Evolutionary conservation across 2,797 vertebrate species (phyloP), one percentile per base, ranked within the genome.

Genomic region (Platalea minor): DNA sequence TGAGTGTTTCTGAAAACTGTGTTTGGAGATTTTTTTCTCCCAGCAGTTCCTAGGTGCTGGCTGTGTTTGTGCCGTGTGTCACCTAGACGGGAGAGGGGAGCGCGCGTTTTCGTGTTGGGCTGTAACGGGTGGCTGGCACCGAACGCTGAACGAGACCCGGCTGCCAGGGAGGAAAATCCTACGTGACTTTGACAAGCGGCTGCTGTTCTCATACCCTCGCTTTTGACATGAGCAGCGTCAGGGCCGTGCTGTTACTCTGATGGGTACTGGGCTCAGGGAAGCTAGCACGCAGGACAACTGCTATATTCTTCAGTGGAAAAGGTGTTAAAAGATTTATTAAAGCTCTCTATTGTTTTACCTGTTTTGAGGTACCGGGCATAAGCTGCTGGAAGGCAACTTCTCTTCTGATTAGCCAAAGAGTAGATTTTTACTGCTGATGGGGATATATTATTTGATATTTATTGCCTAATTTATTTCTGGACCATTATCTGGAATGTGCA

Each of bases 401-500:
- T 95, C 78, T 57, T 83, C 54, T 48, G 80, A 85, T 84, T 72
- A 60, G n/a, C 89, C 17, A 43, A 87, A 68, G 88, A 80, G 82
- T 46, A 19, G 43, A 25, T 88, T 95, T 93, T 91, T 59, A 41
- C 88, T 93, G 95, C 92, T 84, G 92, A 68, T 85, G 85, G 94
- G 95, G 96, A 90, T 81, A 31, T 85, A 74, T 94, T 93, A 81
- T 95, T 95, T 76, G 94, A 79, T 95, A 84, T 93, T 96, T 96
- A 93, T 93, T 84, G 90, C 92, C 95, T 96, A 68, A 87, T 96
- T 97, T 94, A 92, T 90, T 94, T 86, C 95, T 91, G 96, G 91
- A 68, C 93, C 80, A 56, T 94, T 91, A 80, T 74, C 77, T 80
- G 95, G 86, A 94, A 82, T 85, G 89, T 73, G 91, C 95, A 88